Conservation (phyloP, 2,113 vertebrate species). For the Cololabis saira region DNA sequence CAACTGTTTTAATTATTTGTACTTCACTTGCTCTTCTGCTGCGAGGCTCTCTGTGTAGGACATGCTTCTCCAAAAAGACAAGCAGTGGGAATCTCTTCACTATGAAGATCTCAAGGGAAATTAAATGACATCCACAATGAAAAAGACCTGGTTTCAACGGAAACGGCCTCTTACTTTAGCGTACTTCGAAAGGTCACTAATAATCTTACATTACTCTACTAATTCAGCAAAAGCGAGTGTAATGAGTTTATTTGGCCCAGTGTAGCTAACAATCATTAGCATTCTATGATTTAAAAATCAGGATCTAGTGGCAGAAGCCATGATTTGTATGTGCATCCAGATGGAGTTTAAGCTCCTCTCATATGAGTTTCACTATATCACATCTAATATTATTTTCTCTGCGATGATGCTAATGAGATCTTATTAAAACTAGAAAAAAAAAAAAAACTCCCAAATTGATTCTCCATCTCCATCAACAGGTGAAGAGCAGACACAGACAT, state of each 20-base stretch:
- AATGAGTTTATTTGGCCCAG: conserved; percentile 64
- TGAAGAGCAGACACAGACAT: conserved; percentile 1
- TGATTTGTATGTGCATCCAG: conserved; percentile 24
- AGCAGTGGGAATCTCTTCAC: conserved; percentile 38
- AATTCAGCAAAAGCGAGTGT: conserved; percentile 38
- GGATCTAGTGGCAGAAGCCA: conserved; percentile 32
- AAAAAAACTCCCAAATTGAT: background rate
- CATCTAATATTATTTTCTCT: conserved; percentile 57
- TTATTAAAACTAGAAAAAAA: conserved; percentile 33
- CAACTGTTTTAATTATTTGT: conserved; percentile 57
- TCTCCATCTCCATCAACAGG: background rate
- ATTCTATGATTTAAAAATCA: conserved; percentile 71
- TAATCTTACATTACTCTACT: conserved; percentile 1
- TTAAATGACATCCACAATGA: conserved; percentile 23
- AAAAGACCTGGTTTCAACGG: conserved; percentile 37
- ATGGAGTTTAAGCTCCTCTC: conserved; percentile 32
- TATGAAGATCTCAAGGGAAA: conserved; percentile 26
- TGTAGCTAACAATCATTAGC: conserved; percentile 58
- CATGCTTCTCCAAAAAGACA: conserved; percentile 33
- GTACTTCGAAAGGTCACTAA: conserved; percentile 42
- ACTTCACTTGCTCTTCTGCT: conserved; percentile 50
- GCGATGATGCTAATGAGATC: conserved; percentile 58
- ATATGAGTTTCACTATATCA: conserved; percentile 65
- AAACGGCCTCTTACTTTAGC: conserved; percentile 22
- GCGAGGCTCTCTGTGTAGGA: conserved; percentile 2